Evolutionary conservation across 2,797 vertebrate genomes (phyloP).

Genomic region (Simalia tracyae): DNA sequence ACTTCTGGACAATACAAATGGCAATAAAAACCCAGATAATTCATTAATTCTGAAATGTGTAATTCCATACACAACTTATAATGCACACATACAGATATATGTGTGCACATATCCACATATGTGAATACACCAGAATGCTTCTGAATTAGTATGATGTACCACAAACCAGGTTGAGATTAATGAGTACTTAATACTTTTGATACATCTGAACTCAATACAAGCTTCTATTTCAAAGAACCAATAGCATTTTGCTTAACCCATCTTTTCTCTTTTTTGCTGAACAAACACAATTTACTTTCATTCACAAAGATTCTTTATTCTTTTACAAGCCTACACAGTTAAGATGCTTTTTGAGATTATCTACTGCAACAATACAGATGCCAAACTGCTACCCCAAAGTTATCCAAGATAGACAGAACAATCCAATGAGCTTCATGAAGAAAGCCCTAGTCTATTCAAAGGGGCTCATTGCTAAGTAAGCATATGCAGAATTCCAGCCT

Average conservation of each 20-base stretch:
- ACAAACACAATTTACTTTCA: neutral
- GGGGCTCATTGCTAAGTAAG: neutral
- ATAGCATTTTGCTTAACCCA: neutral
- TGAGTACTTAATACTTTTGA: neutral
- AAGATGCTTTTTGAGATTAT: neutral
- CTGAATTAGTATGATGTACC: neutral
- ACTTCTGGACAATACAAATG: neutral
- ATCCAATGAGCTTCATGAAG: neutral
- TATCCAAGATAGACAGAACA: neutral
- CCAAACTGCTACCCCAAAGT: neutral
- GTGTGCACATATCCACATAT: neutral
- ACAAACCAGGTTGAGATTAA: neutral
- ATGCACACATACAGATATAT: neutral
- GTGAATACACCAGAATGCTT: neutral
- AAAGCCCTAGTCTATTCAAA: neutral
- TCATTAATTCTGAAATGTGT: conserved; percentile 1
- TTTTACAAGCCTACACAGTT: neutral
- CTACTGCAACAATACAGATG: neutral
- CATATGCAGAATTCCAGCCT: neutral
- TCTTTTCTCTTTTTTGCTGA: neutral
- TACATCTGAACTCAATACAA: conserved; percentile 6
- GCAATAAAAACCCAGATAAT: neutral
- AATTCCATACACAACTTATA: neutral
- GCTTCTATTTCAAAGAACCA: neutral
- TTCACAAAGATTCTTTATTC: neutral